Evolutionary conservation across 2,888 invertebrate genomes (phyloP).

Genomic region (Drosophila fungiperda): DNA sequence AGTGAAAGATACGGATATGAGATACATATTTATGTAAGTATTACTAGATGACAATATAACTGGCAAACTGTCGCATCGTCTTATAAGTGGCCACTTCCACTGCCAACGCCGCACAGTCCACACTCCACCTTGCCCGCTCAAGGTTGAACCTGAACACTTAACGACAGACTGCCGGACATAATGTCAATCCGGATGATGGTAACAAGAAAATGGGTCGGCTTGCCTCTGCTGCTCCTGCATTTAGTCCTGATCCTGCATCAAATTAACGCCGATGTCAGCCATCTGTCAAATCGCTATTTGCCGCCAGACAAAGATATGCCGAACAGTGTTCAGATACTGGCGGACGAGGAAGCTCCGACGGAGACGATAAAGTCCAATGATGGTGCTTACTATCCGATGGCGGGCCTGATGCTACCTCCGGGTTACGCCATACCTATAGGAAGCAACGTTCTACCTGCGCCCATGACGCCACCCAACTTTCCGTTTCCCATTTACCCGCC

Average conservation of each 20-base stretch:
- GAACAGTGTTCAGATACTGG: neutral
- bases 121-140: constrained; percentile 44
- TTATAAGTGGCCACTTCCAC: constrained; percentile 66
- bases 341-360: constrained; percentile 28
- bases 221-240: constrained; percentile 31
- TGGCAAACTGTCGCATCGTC: constrained; percentile 22
- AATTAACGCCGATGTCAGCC: constrained; percentile 35
- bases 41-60: constrained; percentile 29
- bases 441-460: constrained; percentile 38
- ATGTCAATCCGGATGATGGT: constrained; percentile 31
- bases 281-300: constrained; percentile 46
- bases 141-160: constrained; percentile 24
- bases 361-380: constrained; percentile 30
- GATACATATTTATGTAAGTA: constrained; percentile 48
- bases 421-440: constrained; percentile 63
- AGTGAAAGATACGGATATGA: constrained; percentile 60
- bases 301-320: constrained; percentile 11
- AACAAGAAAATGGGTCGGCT: constrained; percentile 17
- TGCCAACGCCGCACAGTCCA: constrained; percentile 52
- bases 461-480: constrained; percentile 61
- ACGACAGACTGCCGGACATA: neutral
- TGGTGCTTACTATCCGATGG: constrained; percentile 46
- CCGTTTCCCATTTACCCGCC: constrained; percentile 72
- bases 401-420: constrained; percentile 55
- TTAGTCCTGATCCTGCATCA: neutral